A percentile compares a stretch with the other conserved stretches of the same genome.
Conservation (phyloP, 2,888 invertebrate species). For the Tachina grossa region DNA sequence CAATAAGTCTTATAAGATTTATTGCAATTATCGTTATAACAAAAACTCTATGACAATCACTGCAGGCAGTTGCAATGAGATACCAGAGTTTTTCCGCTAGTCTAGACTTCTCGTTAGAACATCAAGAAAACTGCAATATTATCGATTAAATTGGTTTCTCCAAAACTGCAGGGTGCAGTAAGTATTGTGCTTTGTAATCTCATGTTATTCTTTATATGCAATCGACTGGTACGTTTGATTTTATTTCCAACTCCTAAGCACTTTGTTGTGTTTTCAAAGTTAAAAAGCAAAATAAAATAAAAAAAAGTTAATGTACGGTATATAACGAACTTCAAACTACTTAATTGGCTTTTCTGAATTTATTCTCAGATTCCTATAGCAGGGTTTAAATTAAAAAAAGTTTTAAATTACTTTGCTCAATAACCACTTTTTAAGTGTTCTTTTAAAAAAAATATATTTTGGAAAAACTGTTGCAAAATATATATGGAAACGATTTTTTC, state of each 20-base stretch:
- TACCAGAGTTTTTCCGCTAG: too few relatives aligned
- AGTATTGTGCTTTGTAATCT: slow-evolving; percentile 1
- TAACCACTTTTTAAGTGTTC: too few relatives aligned
- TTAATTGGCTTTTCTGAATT: background rate
- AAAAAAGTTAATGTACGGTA: background rate
- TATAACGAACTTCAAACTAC: background rate
- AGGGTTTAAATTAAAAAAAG: too few relatives aligned
- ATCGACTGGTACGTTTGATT: slow-evolving; percentile 34
- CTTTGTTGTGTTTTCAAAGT: slow-evolving; percentile 7
- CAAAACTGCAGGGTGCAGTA: slow-evolving; percentile 9
- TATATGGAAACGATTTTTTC: too few relatives aligned
- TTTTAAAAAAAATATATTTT: too few relatives aligned
- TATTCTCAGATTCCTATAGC: too few relatives aligned
- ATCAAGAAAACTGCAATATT: background rate
- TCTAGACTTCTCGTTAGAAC: too few relatives aligned
- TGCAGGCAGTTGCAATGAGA: background rate
- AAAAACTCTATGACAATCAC: too few relatives aligned
- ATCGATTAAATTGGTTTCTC: too few relatives aligned
- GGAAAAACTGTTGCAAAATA: background rate
- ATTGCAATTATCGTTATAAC: too few relatives aligned
- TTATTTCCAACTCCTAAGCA: slow-evolving; percentile 50
- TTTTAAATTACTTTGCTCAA: too few relatives aligned
- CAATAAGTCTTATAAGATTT: background rate
- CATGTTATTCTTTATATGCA: slow-evolving; percentile 22
- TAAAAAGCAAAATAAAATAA: slow-evolving; percentile 23